A percentile compares a stretch with the other conserved stretches of the same genome.
Conservation (phyloP, 2,888 invertebrate genomes). For the Drosophila buzzatii region DNA sequence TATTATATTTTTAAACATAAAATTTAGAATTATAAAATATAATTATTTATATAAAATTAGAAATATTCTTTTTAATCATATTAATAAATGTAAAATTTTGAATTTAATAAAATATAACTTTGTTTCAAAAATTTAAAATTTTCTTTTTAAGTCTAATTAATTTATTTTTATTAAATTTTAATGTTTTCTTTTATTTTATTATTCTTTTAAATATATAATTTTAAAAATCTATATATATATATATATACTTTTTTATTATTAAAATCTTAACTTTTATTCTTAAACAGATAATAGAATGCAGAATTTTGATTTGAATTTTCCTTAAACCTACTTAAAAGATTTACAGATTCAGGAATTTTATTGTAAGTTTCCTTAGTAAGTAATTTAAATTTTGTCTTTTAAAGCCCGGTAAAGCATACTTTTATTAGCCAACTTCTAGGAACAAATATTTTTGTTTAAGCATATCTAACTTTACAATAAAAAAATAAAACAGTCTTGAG, state of each 20-base stretch:
- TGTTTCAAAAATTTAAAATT: neutral
- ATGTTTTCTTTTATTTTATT: conserved; percentile 8
- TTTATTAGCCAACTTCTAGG: conserved; percentile 20
- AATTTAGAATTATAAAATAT: conserved; percentile 8
- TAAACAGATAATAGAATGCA: neutral
- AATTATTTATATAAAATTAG: neutral
- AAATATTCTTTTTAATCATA: too few species aligned
- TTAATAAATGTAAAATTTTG: neutral
- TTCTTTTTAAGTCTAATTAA: too few species aligned
- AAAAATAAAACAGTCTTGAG: conserved; percentile 55
- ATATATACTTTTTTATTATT: neutral
- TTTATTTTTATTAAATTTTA: too few species aligned
- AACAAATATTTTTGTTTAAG: conserved; percentile 23
- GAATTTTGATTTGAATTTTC: neutral
- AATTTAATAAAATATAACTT: conserved; percentile 9
- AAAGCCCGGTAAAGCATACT: conserved; percentile 13
- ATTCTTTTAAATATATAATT: neutral
- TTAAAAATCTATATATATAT: neutral
- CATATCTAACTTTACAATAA: conserved; percentile 27
- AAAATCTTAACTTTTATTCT: neutral
- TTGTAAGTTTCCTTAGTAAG: neutral
- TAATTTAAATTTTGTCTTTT: neutral
- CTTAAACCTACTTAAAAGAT: neutral
- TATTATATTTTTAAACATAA: neutral
- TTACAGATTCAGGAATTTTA: neutral